Evolutionary conservation across 2,888 invertebrate species (phyloP).

Genomic region (Mesoligia furuncula): DNA sequence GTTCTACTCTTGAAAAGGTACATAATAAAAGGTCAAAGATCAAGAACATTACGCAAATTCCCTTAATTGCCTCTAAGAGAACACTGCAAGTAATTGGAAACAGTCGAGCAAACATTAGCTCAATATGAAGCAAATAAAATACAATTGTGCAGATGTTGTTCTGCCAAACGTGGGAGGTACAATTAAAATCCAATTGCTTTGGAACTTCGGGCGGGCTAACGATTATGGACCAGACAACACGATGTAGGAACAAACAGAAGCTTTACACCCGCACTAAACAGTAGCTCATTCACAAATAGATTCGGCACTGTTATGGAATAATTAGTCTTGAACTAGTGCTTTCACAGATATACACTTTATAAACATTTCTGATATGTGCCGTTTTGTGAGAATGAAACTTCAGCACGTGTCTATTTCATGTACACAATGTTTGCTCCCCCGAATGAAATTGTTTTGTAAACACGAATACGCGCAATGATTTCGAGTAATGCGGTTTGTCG

Average conservation of each 20-base stretch:
- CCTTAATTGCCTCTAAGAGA: constrained; percentile 51
- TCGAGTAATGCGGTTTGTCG: constrained; percentile 30
- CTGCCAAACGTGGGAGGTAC: constrained; percentile 56
- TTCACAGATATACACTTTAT: background rate
- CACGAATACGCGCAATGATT: constrained; percentile 50
- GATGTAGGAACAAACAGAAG: constrained; percentile 32
- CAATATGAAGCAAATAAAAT: constrained; percentile 63
- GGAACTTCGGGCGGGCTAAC: constrained; percentile 52
- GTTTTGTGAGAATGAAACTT: background rate
- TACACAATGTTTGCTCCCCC: constrained; percentile 56
- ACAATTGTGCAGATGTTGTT: constrained; percentile 55
- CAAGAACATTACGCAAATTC: constrained; percentile 53
- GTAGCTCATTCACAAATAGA: background rate
- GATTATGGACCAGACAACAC: constrained; percentile 44
- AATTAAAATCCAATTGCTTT: constrained; percentile 64
- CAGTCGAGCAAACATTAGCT: constrained; percentile 59
- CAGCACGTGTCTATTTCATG: background rate
- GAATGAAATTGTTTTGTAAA: constrained; percentile 70
- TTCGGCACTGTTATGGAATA: background rate
- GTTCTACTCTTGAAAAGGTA: background rate
- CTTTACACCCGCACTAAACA: background rate
- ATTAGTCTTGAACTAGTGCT: background rate
- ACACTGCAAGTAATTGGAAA: constrained; percentile 60
- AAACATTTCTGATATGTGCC: background rate
- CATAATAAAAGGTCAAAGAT: constrained; percentile 30